Conservation (phyloP, 1,140 invertebrate genomes). For the Atopsyche davidsoni region DNA sequence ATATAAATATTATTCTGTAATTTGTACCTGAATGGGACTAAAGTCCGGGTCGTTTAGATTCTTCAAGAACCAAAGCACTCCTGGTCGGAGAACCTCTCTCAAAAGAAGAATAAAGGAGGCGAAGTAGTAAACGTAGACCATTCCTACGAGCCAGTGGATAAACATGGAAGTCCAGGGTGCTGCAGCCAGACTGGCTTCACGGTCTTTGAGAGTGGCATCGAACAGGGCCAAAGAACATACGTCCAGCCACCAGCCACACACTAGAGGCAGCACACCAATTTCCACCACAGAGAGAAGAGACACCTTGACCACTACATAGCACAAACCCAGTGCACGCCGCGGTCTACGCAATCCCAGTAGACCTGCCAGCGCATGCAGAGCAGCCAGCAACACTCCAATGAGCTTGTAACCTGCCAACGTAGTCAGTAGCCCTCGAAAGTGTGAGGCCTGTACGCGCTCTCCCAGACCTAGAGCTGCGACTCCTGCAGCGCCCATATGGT, state of each 20-base stretch:
- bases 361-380: constrained; percentile 73
- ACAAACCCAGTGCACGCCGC: constrained; percentile 82
- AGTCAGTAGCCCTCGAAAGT: constrained; percentile 90
- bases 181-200: constrained; percentile 79
- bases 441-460: constrained; percentile 63
- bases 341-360: constrained; percentile 73
- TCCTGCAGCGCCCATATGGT: constrained; percentile 87
- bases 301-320: constrained; percentile 97
- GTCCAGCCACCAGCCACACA: constrained; percentile 99
- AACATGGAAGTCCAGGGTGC: constrained; percentile 96
- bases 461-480: constrained; percentile 60
- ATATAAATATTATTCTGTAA: no score
- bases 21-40: constrained; percentile 91
- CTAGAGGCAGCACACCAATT: constrained; percentile 91
- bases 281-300: constrained; percentile 88
- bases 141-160: constrained; percentile 98
- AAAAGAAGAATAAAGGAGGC: constrained; percentile 93
- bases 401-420: constrained; percentile 91
- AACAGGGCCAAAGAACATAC: constrained; percentile 95
- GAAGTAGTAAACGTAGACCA: constrained; percentile 99
- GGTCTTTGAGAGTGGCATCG: constrained; percentile 82
- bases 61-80: constrained; percentile 93
- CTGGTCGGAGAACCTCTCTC: constrained; percentile 89
- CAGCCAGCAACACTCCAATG: constrained; percentile 76
- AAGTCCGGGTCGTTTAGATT: constrained; percentile 99